These are phyloP conservation scores for Acanthurus leucopareius DNA, from an alignment of 2,797 vertebrate species.

Conservation along the genomic window DNA sequence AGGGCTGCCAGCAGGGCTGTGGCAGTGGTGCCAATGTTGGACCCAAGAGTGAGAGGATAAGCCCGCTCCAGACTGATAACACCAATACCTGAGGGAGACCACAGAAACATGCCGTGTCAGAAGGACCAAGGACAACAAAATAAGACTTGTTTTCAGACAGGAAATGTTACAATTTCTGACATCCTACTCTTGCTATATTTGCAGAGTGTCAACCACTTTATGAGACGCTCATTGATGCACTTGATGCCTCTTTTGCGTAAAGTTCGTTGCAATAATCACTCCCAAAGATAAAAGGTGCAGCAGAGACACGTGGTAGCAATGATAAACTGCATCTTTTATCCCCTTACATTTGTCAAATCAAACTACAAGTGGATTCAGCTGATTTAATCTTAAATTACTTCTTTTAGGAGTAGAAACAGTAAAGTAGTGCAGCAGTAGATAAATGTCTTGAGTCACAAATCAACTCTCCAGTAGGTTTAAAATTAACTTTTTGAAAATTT, in stretches of 20 bases:
- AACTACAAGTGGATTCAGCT: neutral
- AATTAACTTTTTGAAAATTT: neutral
- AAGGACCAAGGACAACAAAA: neutral
- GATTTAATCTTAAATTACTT: neutral
- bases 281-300: neutral
- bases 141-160: neutral
- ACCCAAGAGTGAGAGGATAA: slow-evolving; percentile 86
- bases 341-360: neutral
- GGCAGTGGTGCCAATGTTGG: slow-evolving; percentile 88
- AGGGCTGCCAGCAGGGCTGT: slow-evolving; percentile 86
- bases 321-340: neutral
- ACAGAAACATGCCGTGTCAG: slow-evolving; percentile 6
- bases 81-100: slow-evolving; percentile 78
- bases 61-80: slow-evolving; percentile 87
- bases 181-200: neutral
- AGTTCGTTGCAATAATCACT: neutral
- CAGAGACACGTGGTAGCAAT: neutral
- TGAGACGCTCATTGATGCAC: neutral
- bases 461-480: neutral
- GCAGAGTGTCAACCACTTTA: neutral
- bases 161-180: neutral
- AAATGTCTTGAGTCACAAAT: neutral
- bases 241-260: slow-evolving; percentile 3
- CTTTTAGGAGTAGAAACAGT: neutral
- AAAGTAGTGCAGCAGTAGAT: neutral